Evolutionary conservation across 2,888 invertebrate genomes (phyloP), one percentile per base, ranked within the genome.

Genomic region (Tanytarsus gracilentus): DNA sequence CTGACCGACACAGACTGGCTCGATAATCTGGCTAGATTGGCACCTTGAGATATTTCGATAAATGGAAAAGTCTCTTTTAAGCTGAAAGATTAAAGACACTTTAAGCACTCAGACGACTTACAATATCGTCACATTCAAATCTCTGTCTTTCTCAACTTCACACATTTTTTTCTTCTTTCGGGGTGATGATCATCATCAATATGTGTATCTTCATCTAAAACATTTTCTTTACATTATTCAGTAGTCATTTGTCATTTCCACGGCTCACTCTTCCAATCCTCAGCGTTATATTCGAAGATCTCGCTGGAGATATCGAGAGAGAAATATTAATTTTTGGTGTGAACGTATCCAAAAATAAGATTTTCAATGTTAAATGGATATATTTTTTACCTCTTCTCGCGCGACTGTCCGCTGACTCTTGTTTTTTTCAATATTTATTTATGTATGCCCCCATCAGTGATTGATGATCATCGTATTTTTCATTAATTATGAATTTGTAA

Each of bases 401-500:
- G n/a, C n/a, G n/a, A n/a, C n/a, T n/a, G n/a, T n/a, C n/a, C n/a
- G n/a, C 16, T 40, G 14, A 16, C 14, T 14, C 25, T 26, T 27
- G 9, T 40, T 27, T 25, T n/a, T 23, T 16, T 40, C n/a, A 26
- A 21, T 40, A 23, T 27, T 29, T n/a, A n/a, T 14, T 25, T 9
- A 39, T 25, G 16, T 26, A 18, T 40, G 6, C 36, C 21, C 11
- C 18, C n/a, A n/a, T n/a, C 27, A 36, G 49, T 60, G 60, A 60
- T 60, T 60, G 60, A 60, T 60, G 60, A 60, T 50, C 50, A 60
- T 11, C 36, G 36, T 58, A 60, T 60, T 60, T 50, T 50, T 60
- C 60, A 60, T 60, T 60, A 50, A 50, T 50, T 60, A 60, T 36
- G 18, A 36, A 59, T n/a, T n/a, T 44, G 59, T 49, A 59, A 49